phyloP scores from a whole-genome alignment of 2,797 vertebrate genomes.

The Sciaenops ocellatus region DNA sequence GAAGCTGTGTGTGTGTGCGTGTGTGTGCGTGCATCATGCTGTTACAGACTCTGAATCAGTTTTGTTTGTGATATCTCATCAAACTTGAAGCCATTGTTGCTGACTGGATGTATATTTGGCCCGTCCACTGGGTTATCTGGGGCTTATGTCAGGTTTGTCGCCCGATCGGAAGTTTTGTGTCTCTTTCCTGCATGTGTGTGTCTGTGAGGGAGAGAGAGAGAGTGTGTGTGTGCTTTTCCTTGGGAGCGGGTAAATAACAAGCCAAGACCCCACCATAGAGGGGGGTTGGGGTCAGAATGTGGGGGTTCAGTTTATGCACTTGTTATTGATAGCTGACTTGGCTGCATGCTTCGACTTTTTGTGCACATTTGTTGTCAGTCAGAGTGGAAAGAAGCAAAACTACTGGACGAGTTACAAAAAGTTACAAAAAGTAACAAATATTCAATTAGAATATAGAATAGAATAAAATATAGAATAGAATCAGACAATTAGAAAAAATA shows the following conservation, averaged over 20 bases:
- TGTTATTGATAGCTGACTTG: constrained; percentile 65
- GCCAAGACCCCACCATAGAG: constrained; percentile 20
- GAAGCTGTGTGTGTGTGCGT: not conserved
- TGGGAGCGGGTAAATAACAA: constrained; percentile 74
- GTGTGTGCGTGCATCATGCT: constrained; percentile 15
- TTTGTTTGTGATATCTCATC: constrained; percentile 12
- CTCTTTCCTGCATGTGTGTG: constrained; percentile 14
- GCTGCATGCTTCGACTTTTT: constrained; percentile 9
- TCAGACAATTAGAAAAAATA: too few species aligned
- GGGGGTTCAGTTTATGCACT: constrained; percentile 71
- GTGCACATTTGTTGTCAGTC: constrained; percentile 17
- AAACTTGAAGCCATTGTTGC: constrained; percentile 14
- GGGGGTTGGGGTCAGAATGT: constrained; percentile 53
- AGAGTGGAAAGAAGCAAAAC: constrained; percentile 1
- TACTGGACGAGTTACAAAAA: not conserved
- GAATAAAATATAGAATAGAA: too few species aligned
- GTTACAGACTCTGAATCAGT: not conserved
- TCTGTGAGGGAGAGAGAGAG: not conserved
- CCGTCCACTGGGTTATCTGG: constrained; percentile 34
- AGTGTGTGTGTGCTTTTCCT: constrained; percentile 34
- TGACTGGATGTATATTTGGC: constrained; percentile 14
- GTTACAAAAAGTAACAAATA: not conserved
- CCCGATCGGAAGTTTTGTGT: constrained; percentile 69
- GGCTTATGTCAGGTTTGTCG: constrained; percentile 64
- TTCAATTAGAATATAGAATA: not conserved